These are phyloP conservation scores for Tamias sibiricus DNA, from an alignment of 2,113 vertebrate species.

Conservation along the genomic window DNA sequence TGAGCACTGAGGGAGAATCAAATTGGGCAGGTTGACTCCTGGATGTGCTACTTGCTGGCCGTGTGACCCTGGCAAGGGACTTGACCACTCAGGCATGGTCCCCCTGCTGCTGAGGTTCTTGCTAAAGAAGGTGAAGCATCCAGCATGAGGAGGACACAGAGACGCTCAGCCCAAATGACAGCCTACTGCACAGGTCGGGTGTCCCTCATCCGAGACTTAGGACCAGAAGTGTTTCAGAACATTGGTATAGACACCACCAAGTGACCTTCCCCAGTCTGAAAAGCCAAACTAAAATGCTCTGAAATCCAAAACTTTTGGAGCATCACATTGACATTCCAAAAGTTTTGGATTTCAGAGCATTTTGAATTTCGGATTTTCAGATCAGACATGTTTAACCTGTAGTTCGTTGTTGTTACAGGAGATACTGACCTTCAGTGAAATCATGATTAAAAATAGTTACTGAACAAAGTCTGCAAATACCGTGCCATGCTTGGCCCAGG, in stretches of 20 bases:
- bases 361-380: not conserved
- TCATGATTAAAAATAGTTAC: rapidly evolving
- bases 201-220: not conserved
- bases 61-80: not conserved
- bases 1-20: not conserved
- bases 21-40: not conserved
- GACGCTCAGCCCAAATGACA: rapidly evolving
- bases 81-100: too few species aligned
- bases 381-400: not conserved
- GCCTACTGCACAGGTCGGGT: too few species aligned
- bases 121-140: rapidly evolving
- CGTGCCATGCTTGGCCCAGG: rapidly evolving
- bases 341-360: not conserved
- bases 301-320: not conserved
- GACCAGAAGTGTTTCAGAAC: not conserved
- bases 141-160: rapidly evolving
- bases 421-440: not conserved
- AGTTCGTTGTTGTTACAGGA: not conserved
- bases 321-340: not conserved
- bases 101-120: not conserved
- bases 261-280: not conserved
- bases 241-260: not conserved
- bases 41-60: not conserved
- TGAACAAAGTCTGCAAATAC: not conserved
- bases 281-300: not conserved